Percentiles rank a stretch among this genome's conserved stretches.
Conservation (phyloP, 1,140 invertebrate genomes). For the Cherax quadricarinatus region DNA sequence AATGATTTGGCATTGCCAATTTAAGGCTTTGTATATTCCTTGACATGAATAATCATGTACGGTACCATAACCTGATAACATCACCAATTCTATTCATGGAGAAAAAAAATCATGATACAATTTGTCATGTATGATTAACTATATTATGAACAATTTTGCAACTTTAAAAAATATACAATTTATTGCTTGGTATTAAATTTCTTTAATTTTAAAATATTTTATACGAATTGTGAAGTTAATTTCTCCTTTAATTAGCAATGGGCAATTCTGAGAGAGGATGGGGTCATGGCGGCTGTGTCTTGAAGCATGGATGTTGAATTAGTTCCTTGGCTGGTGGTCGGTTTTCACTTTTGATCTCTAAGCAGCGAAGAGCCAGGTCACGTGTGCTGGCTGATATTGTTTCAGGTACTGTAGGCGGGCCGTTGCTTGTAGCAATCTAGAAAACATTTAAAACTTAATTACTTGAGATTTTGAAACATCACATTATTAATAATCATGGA, state of each 20-base stretch:
- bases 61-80: background rate
- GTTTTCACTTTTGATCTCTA: conserved; percentile 77
- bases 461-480: too few relatives aligned
- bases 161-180: background rate
- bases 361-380: conserved; percentile 77
- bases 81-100: background rate
- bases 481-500: too few relatives aligned
- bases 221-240: background rate
- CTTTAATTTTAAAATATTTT: background rate
- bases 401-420: conserved; percentile 77
- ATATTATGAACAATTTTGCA: background rate
- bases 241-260: background rate
- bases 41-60: background rate
- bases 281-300: conserved; percentile 59
- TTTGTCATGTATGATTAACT: background rate
- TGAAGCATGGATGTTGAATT: conserved; percentile 77
- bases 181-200: background rate
- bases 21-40: background rate
- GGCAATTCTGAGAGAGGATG: background rate
- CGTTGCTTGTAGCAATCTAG: conserved; percentile 78
- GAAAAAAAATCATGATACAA: background rate
- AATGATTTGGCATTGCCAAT: conserved; percentile 17
- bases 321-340: conserved; percentile 78
- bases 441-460: background rate
- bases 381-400: conserved; percentile 74